phyloP scores from a whole-genome alignment of 2,113 vertebrate genomes.

The Callorhinus ursinus region DNA sequence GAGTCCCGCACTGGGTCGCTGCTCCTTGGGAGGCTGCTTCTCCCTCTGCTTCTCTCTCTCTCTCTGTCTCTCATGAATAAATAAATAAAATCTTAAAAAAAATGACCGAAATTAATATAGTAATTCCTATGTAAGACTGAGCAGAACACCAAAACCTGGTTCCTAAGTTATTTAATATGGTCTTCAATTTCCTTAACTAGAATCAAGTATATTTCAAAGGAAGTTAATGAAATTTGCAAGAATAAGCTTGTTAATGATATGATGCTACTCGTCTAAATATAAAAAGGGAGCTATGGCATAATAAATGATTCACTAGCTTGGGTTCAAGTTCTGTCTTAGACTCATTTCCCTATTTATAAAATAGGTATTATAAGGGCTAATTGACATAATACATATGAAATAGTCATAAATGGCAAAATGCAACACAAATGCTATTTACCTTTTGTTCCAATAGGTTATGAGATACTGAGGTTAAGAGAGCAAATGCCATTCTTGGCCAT shows the following conservation, averaged over 20 bases:
- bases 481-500: background rate
- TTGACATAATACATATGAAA: background rate
- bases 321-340: constrained; percentile 15
- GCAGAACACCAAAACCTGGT: background rate
- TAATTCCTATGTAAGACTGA: constrained; percentile 26
- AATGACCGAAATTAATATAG: background rate
- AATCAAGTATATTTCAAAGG: background rate
- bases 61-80: too few relatives aligned
- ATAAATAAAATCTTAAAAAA: background rate
- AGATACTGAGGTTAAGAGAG: background rate
- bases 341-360: constrained; percentile 10
- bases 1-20: too few relatives aligned
- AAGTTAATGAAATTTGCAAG: background rate
- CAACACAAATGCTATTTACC: background rate
- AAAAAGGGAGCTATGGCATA: background rate
- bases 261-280: background rate
- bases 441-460: background rate
- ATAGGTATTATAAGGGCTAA: background rate
- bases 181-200: background rate
- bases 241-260: background rate
- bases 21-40: too few relatives aligned
- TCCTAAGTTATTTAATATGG: background rate
- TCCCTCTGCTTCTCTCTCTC: too few relatives aligned
- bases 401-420: background rate
- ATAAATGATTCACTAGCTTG: background rate